Evolutionary conservation across 2,113 vertebrate genomes (phyloP), one percentile per base, ranked within the genome.

Genomic region (Dendropsophus ebraccatus): DNA sequence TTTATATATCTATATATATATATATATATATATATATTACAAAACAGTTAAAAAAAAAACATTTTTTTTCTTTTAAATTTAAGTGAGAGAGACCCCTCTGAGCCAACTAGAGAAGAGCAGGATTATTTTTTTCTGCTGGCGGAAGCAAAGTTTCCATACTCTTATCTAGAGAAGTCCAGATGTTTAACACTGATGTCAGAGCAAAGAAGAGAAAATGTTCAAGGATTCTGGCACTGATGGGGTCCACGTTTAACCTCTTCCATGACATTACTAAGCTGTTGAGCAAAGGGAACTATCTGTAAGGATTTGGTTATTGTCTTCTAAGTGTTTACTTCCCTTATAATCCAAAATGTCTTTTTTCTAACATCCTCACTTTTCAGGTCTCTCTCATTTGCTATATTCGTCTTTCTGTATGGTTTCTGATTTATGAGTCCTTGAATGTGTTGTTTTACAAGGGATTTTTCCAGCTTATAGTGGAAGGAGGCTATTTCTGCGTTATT

Each of bases 121-220:
- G n/a, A n/a, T 69, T 74, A 78, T 52, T 78, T 73, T 49, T 25
- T 47, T 58, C 35, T 73, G 25, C 54, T 73, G 54, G 76, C 49
- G 77, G 84, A 86, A 86, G 76, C 76, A 79, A 80, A 14, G 50
- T 45, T 70, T 80, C 76, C 65, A 72, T 72, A 58, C 21, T 86
- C 77, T 86, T 86, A 86, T 86, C 84, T 81, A 30, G 77, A 73
- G 41, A 72, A 58, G 17, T 70, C 84, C 84, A 80, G 84, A 86
- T 86, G 84, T 86, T 86, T 72, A 47, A 56, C 35, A 60, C 77
- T 81, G 84, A 86, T 86, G 84, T 86, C 83, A 85, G 56, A 17
- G 65, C 4, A 69, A 30, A 69, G 65, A 30, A 21, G 50, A 72
- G 50, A 58, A 81, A 45, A 5, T 62, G 82, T 86, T 86, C 84